Evolutionary conservation across 2,113 vertebrate genomes (phyloP).

Genomic region (Cyprinodon tularosa): DNA sequence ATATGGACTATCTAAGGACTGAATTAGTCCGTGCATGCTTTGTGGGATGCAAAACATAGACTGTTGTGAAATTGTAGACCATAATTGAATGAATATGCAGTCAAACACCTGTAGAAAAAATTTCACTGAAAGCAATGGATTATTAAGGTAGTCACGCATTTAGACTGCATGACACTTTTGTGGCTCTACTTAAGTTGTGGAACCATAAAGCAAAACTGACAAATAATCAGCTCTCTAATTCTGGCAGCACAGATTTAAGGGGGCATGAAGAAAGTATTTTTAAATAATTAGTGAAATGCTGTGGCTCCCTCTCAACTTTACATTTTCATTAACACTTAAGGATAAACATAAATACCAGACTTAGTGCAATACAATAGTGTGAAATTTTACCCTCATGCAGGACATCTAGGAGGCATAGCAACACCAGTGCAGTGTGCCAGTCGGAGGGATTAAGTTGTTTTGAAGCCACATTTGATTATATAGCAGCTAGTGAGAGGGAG

Average conservation of each 20-base stretch:
- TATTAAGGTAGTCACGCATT: conserved; percentile 6
- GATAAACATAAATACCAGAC: conserved; percentile 62
- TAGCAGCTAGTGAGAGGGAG: conserved; percentile 56
- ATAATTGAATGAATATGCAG: not conserved
- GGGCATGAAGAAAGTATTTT: conserved; percentile 60
- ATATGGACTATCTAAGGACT: not conserved
- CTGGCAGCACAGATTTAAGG: conserved; percentile 46
- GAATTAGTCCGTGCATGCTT: not conserved
- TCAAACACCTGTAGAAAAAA: not conserved
- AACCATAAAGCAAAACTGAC: conserved; percentile 47
- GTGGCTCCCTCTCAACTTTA: conserved; percentile 38
- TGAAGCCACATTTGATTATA: conserved; percentile 62
- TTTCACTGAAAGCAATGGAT: not conserved
- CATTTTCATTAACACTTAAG: conserved; percentile 50
- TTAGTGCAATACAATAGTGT: conserved; percentile 70
- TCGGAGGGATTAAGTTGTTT: conserved; percentile 70
- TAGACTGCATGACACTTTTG: conserved; percentile 1
- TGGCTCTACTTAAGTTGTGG: conserved; percentile 23
- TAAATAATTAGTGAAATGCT: conserved; percentile 59
- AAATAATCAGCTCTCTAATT: conserved; percentile 56
- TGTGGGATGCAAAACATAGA: too few species aligned
- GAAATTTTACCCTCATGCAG: conserved; percentile 69
- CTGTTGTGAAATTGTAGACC: not conserved
- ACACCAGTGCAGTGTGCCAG: conserved; percentile 61
- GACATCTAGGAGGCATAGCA: conserved; percentile 69